Conservation (phyloP, 2,888 invertebrate species). For the Nemotelus pantherinus region DNA sequence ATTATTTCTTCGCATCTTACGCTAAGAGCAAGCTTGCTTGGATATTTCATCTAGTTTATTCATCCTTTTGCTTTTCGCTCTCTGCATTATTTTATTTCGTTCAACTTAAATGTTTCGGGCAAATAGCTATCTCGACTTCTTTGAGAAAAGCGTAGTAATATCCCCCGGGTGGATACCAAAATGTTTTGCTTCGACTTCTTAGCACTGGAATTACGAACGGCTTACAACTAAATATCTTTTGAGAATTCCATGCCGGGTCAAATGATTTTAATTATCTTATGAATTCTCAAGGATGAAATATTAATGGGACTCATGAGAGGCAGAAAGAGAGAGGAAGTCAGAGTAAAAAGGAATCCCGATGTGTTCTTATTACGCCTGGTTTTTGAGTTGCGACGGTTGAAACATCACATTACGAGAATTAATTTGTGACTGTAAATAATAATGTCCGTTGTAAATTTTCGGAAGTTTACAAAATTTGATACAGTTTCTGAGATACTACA, state of each 20-base stretch:
- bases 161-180: conserved; percentile 15
- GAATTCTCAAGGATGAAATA: conserved; percentile 4
- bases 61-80: neutral
- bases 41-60: neutral
- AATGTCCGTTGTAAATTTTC: too few species aligned
- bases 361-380: too few species aligned
- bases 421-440: too few species aligned
- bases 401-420: too few species aligned
- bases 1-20: neutral
- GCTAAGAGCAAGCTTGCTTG: neutral
- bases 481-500: too few species aligned
- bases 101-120: neutral
- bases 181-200: conserved; percentile 27
- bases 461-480: too few species aligned
- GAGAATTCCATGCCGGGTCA: conserved; percentile 6
- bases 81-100: neutral
- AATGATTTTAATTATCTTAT: conserved; percentile 26
- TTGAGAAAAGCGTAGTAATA: neutral
- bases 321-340: neutral
- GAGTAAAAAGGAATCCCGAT: neutral
- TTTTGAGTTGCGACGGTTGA: too few species aligned
- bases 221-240: conserved; percentile 27
- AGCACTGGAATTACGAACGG: conserved; percentile 1
- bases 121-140: neutral
- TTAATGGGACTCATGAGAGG: conserved; percentile 8